Conservation (phyloP, 2,797 vertebrate genomes). For the Cynodonichthys magdalenae region DNA sequence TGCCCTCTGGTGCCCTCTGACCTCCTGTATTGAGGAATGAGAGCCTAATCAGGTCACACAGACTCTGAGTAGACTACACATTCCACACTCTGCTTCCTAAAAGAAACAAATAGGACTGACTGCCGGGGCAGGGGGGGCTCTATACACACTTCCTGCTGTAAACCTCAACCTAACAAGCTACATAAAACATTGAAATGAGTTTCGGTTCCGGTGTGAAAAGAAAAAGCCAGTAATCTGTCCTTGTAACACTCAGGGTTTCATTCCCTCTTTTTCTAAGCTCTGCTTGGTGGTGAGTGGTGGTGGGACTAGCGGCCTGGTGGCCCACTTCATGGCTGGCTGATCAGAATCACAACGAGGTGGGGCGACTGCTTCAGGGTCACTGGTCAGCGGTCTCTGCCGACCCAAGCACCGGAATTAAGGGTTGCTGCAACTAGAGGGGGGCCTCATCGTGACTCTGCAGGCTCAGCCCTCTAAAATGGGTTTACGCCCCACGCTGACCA, state of each 20-base stretch:
- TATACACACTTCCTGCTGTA: constrained; percentile 19
- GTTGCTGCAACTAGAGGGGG: constrained; percentile 65
- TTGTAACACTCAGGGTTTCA: constrained; percentile 15
- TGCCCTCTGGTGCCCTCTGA: constrained; percentile 73
- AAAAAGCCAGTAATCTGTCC: constrained; percentile 3
- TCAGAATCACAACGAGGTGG: constrained; percentile 78
- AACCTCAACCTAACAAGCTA: not conserved
- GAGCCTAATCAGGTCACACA: constrained; percentile 59
- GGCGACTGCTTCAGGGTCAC: constrained; percentile 81
- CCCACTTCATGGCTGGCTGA: constrained; percentile 79
- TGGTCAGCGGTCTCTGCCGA: constrained; percentile 60
- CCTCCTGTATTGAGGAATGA: constrained; percentile 62
- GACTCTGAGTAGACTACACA: constrained; percentile 63
- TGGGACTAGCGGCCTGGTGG: constrained; percentile 59
- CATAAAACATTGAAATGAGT: not conserved
- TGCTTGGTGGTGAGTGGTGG: constrained; percentile 33
- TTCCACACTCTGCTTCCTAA: constrained; percentile 66
- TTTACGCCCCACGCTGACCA: constrained; percentile 54
- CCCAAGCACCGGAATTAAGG: constrained; percentile 76
- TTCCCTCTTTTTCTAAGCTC: constrained; percentile 26
- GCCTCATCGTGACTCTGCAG: constrained; percentile 68
- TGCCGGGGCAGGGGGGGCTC: constrained; percentile 18
- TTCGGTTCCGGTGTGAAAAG: not conserved
- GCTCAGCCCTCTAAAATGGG: constrained; percentile 62
- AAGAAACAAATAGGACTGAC: constrained; percentile 49